Percentiles rank a stretch among this genome's conserved stretches.
Evolutionary conservation across 2,113 vertebrate genomes (phyloP).

Genomic region (Amphiprion ocellaris): DNA sequence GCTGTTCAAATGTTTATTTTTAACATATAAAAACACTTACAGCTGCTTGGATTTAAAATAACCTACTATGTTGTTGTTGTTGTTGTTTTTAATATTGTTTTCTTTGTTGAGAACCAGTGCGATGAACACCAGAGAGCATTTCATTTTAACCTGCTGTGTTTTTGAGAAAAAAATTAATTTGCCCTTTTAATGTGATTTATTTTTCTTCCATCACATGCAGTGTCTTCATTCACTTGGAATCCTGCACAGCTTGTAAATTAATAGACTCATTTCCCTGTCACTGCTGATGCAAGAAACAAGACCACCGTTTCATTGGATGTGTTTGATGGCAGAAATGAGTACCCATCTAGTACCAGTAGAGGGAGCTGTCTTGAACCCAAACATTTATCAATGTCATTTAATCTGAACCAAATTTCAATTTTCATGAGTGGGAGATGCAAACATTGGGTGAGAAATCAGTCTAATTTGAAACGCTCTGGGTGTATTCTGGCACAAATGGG

Average conservation of each 20-base stretch:
- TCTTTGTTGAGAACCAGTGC: neutral
- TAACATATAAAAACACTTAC: conserved; percentile 1
- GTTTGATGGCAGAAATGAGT: conserved; percentile 15
- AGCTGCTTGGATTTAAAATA: conserved; percentile 20
- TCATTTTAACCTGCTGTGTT: neutral
- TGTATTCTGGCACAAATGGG: conserved; percentile 82
- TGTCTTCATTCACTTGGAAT: neutral
- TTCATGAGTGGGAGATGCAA: conserved; percentile 83
- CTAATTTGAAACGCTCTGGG: conserved; percentile 80
- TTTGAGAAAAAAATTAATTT: conserved; percentile 8
- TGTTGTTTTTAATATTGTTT: neutral
- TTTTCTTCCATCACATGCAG: neutral
- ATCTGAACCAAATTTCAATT: conserved; percentile 85
- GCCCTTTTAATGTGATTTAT: neutral
- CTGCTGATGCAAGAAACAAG: conserved; percentile 32
- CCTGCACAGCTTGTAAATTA: neutral
- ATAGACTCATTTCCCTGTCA: neutral
- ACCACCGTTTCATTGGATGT: conserved; percentile 28
- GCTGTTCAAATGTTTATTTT: conserved; percentile 48
- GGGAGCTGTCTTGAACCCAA: conserved; percentile 72
- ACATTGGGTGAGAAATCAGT: conserved; percentile 83
- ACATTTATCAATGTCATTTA: conserved; percentile 81
- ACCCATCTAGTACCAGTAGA: conserved; percentile 69
- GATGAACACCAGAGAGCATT: neutral
- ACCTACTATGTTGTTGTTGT: neutral